Base-by-base conservation (phyloP, 2,113 vertebrate genomes). In the Loxodonta africana region DNA sequence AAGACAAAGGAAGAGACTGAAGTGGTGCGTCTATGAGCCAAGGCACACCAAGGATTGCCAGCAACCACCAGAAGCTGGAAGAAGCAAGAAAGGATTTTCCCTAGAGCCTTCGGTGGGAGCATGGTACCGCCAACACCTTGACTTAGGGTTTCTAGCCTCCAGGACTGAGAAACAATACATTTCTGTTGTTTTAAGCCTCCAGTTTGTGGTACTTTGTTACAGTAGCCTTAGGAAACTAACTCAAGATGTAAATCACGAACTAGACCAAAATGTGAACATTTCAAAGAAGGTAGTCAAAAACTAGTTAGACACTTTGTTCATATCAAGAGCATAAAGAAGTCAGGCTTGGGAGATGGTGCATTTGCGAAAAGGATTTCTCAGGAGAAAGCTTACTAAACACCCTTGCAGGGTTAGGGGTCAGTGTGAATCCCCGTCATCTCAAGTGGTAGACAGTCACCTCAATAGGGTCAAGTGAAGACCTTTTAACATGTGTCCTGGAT, bases 401-500 rank as follows among this genome's bases (percentile, higher is more conserved):
- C 8, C 33, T 23, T 6, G 3, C 2, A 3, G 48, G 26, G 14
- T 3, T 1, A 2, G 6, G 3, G 2, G 4, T 9, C 15, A 12
- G n/a, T 11, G 5, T 1, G n/a, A 2, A 17, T 57, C 46, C 8
- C 10, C 41, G 21, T 46, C 28, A 48, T 25, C 26, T 93, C 67
- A 26, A 6, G 41, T 17, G 6, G 0, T 37, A 48, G 46, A 82
- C 12, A 30, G 18, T 2, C 15, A 15, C 11, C 20, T 91, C 23
- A 1, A 1, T 1, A 20, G 25, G 8, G 12, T 28, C n/a, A 18
- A 4, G 0, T 14, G 48, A 46, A 80, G 48, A 69, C 2, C 4
- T 69, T 2, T 1, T 6, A 4, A 41, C 21, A 0, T 5, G 44
- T 33, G 20, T 17, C 86, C 48, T 3, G 41, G 41, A 15, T 14